These are phyloP conservation scores for Dendropsophus ebraccatus DNA, from an alignment of 2,113 vertebrate species.

Conservation along the genomic window DNA sequence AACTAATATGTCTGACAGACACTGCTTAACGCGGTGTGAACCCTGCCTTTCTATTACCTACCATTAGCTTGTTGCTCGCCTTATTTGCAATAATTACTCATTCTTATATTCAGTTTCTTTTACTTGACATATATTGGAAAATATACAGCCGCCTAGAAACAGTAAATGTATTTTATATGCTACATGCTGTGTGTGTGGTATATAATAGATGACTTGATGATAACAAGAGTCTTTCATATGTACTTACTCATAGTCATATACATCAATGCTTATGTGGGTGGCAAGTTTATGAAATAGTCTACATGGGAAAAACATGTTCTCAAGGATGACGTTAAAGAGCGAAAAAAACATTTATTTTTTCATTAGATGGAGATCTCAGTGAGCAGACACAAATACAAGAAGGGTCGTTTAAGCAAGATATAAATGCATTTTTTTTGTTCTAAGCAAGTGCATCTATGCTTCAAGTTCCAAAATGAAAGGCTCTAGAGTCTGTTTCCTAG, in stretches of 20 bases:
- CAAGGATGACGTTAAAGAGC: slow-evolving; percentile 21
- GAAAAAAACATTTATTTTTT: slow-evolving; percentile 15
- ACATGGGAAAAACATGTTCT: slow-evolving; percentile 18
- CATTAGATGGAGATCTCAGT: background rate
- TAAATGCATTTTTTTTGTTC: slow-evolving; percentile 41
- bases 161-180: background rate
- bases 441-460: slow-evolving; percentile 32
- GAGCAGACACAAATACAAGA: slow-evolving; percentile 19
- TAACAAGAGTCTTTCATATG: slow-evolving; percentile 1
- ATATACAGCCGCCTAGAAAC: background rate
- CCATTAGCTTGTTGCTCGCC: no score
- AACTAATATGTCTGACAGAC: no score
- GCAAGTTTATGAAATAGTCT: slow-evolving; percentile 37
- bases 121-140: background rate
- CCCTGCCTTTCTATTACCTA: no score
- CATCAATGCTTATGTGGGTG: slow-evolving; percentile 43
- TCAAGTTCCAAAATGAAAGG: slow-evolving; percentile 34
- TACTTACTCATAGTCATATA: slow-evolving; percentile 35
- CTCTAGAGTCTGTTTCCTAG: slow-evolving; percentile 48
- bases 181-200: background rate
- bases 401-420: slow-evolving; percentile 11
- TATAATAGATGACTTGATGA: background rate
- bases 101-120: background rate
- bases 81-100: background rate
- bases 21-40: no score